Evolutionary conservation across 53 echinoderm and acorn worm genomes (phyloP).

Genomic region (Zoroaster sp.): DNA sequence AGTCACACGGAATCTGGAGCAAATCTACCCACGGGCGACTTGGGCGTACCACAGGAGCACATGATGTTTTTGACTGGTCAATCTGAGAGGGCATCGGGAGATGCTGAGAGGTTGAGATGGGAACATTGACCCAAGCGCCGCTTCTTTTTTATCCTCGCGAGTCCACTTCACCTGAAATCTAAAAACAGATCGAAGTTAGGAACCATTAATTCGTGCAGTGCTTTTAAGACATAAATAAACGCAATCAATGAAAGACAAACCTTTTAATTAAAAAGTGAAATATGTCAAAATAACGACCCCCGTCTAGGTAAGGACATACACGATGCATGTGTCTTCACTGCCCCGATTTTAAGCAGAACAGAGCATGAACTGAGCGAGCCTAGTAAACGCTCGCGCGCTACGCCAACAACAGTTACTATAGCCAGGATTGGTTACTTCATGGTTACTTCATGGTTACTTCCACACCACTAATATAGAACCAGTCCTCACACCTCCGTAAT

Average conservation of each 20-base stretch:
- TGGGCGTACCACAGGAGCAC: not conserved
- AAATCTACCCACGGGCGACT: constrained; percentile 31
- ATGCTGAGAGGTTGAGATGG: not conserved
- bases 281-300: not conserved
- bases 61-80: not conserved
- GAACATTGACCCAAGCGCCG: not conserved
- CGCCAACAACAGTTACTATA: too few relatives aligned
- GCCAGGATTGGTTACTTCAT: too few relatives aligned
- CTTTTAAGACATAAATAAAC: not conserved
- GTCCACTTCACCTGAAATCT: not conserved
- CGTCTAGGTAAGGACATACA: too few relatives aligned
- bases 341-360: too few relatives aligned
- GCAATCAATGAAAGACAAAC: not conserved
- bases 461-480: not conserved
- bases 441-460: not conserved
- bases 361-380: too few relatives aligned
- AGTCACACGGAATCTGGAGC: constrained; percentile 12
- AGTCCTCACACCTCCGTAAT: constrained; percentile 42
- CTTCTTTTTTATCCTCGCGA: too few relatives aligned
- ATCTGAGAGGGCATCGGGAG: not conserved
- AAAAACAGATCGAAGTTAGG: not conserved
- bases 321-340: not conserved
- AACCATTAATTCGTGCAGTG: too few relatives aligned
- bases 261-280: not conserved
- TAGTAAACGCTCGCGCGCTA: too few relatives aligned